These are phyloP conservation scores for Dendrocincla tyrannina DNA, from an alignment of 2,797 vertebrate species.

Conservation along the genomic window DNA sequence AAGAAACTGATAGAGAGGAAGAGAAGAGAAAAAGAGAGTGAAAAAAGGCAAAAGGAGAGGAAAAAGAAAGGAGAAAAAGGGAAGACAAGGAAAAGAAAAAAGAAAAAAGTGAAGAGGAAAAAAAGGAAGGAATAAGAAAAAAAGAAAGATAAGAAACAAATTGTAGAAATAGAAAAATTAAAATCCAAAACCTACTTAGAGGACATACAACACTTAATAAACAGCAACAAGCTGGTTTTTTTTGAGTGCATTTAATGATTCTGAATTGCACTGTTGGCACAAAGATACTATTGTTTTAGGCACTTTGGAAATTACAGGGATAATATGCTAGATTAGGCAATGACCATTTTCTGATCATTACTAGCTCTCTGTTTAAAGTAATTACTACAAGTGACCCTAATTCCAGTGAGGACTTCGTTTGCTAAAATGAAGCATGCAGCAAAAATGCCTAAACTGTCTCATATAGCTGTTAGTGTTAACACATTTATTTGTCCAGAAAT, in stretches of 20 bases:
- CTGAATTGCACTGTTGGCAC: background rate
- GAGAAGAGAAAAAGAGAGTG: background rate
- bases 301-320: background rate
- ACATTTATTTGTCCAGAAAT: background rate
- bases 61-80: background rate
- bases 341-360: constrained; percentile 18
- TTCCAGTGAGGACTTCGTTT: background rate
- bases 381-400: background rate
- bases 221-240: background rate
- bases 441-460: background rate
- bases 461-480: background rate
- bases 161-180: background rate
- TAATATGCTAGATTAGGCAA: background rate
- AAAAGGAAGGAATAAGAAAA: background rate
- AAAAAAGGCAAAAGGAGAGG: background rate
- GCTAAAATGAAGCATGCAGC: background rate
- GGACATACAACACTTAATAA: background rate
- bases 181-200: background rate
- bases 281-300: background rate
- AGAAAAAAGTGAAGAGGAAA: background rate
- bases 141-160: background rate
- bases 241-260: background rate
- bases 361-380: background rate
- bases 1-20: background rate
- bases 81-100: background rate